Percentiles rank a stretch among this genome's conserved stretches.
Evolutionary conservation across 1,140 invertebrate genomes (phyloP).

Genomic region (Psix sp.): DNA sequence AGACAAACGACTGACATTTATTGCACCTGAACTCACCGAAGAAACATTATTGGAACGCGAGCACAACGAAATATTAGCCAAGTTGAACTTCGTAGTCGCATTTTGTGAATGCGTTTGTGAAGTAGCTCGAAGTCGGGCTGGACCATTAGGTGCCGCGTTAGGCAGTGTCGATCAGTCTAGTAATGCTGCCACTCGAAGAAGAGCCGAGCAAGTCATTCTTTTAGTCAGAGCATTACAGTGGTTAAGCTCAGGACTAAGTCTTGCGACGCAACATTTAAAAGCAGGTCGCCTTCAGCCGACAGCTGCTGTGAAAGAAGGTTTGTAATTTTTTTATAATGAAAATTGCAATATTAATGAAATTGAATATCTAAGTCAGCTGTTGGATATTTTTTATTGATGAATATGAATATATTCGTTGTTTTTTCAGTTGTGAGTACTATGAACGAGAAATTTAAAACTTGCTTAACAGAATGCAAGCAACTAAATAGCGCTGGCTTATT

Average conservation of each 20-base stretch:
- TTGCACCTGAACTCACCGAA: constrained; percentile 93
- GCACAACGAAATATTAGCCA: constrained; percentile 95
- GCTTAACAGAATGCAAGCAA: constrained; percentile 91
- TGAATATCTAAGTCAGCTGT: too few species aligned
- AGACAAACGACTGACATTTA: constrained; percentile 85
- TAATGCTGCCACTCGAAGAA: constrained; percentile 76
- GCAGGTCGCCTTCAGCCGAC: constrained; percentile 91
- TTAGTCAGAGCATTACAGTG: constrained; percentile 93
- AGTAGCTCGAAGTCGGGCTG: constrained; percentile 85
- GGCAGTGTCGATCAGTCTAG: constrained; percentile 69
- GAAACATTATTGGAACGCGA: constrained; percentile 96
- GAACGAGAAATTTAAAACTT: constrained; percentile 92
- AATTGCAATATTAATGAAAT: too few species aligned
- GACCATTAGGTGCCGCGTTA: constrained; percentile 81
- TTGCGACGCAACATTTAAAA: constrained; percentile 93
- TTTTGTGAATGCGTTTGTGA: constrained; percentile 94
- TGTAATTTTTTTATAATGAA: not conserved
- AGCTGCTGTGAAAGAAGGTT: constrained; percentile 91
- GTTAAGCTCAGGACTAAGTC: constrained; percentile 91
- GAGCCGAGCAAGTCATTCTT: constrained; percentile 94
- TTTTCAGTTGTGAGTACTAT: constrained; percentile 87
- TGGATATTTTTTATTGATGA: too few species aligned
- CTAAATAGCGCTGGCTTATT: constrained; percentile 88
- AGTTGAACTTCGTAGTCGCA: constrained; percentile 94
- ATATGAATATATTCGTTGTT: not conserved